Evolutionary conservation across 2,113 vertebrate species (phyloP), one percentile per base, ranked within the genome.

Genomic region (Corythaixoides concolor): DNA sequence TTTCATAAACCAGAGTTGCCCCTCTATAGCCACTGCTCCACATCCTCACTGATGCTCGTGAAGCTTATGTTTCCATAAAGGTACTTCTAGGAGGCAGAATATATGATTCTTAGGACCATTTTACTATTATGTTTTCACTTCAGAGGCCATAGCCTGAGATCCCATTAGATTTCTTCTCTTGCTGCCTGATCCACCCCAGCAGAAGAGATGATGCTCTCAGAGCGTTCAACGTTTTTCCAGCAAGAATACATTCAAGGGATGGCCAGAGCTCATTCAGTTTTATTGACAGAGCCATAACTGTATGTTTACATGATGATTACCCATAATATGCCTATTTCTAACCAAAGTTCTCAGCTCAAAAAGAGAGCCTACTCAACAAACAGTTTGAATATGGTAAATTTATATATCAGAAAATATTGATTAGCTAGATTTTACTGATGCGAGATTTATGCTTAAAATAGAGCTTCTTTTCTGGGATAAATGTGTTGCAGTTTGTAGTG

Each of bases 341-440:
- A 58, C 12, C 39, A n/a, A 80, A 78, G 19, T 77, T 86, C 74
- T 79, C 50, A 59, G 24, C 41, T 74, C 56, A 76, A 27, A 82
- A 66, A 23, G 26, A 53, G 35, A 85, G 16, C 15, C 33, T 83
- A 8, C 69, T 85, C 50, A 72, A 63, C 35, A 63, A 55, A 37
- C 12, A 37, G 9, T 56, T 60, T 88, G 32, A 47, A 70, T 64
- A 30, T 73, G 45, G 66, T 30, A 69, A 2, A 6, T 24, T 26
- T 63, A 2, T 63, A n/a, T 53, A 63, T 82, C 43, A 87, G 47
- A 85, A 89, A 84, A 45, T 47, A 50, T 55, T 45, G 18, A 53
- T 92, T 88, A 84, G 47, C n/a, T 58, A 32, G 69, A 73, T 85
- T 88, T 94, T 93, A 37, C 78, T 79, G 64, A 95, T 96, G 32